Conservation (phyloP, 1,140 invertebrate species). For the Apis dorsata region DNA sequence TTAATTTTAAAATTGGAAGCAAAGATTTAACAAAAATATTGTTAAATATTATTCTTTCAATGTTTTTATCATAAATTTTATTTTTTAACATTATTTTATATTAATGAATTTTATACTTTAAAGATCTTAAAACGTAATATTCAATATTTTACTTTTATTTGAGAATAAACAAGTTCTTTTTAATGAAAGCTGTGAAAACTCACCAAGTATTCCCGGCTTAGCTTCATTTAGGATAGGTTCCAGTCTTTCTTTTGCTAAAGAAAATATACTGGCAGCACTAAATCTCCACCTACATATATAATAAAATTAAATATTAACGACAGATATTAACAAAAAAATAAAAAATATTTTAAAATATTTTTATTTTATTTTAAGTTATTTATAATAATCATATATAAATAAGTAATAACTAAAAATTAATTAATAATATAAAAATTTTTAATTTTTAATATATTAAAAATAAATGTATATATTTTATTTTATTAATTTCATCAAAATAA, state of each 20-base stretch:
- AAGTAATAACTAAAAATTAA: too few relatives aligned
- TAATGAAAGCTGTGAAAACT: constrained; percentile 7
- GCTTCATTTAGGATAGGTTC: constrained; percentile 79
- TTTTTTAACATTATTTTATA: not conserved
- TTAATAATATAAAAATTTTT: too few relatives aligned
- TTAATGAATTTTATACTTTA: not conserved
- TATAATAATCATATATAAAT: not conserved
- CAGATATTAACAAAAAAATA: not conserved
- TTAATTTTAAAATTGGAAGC: not conserved
- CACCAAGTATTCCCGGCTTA: constrained; percentile 80
- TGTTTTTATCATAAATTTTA: not conserved
- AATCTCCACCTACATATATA: constrained; percentile 80
- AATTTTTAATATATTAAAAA: too few relatives aligned
- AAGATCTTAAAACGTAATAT: not conserved
- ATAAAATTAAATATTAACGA: not conserved
- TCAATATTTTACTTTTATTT: not conserved
- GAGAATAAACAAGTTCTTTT: not conserved
- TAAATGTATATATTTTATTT: too few relatives aligned
- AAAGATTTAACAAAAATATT: not conserved
- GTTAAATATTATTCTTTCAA: not conserved
- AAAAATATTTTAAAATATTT: not conserved
- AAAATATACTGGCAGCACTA: constrained; percentile 79
- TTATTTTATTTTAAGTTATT: too few relatives aligned
- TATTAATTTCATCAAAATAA: too few relatives aligned
- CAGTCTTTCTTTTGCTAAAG: constrained; percentile 78